phyloP scores from a whole-genome alignment of 2,113 vertebrate species.

The Lepidothrix coronata region DNA sequence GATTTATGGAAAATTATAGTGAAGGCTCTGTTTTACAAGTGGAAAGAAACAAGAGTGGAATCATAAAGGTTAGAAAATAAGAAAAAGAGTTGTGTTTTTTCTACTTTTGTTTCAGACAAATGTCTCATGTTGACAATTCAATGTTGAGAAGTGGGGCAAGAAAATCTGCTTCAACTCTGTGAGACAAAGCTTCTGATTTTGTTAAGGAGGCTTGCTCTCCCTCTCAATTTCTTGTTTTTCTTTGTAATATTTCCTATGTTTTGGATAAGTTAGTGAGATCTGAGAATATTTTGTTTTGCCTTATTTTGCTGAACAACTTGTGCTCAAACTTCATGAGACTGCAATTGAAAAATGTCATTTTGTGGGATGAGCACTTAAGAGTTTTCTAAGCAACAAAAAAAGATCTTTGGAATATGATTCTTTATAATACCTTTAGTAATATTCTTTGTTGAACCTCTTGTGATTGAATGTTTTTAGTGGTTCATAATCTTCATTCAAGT shows the following conservation, averaged over 20 bases:
- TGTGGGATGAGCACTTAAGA: neutral
- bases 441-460: neutral
- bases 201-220: neutral
- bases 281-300: conserved; percentile 16
- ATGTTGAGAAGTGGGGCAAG: neutral
- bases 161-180: neutral
- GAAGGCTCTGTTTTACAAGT: neutral
- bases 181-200: neutral
- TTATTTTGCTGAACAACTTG: neutral
- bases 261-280: neutral
- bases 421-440: neutral
- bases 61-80: neutral
- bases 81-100: neutral
- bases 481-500: neutral
- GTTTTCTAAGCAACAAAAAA: neutral
- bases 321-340: neutral
- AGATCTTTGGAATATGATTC: neutral
- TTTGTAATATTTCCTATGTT: conserved; percentile 39
- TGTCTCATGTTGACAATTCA: neutral
- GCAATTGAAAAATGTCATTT: neutral
- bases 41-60: neutral
- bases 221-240: conserved; percentile 10
- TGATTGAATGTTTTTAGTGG: neutral
- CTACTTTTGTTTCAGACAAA: neutral
- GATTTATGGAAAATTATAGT: neutral